Evolutionary conservation across 2,888 invertebrate genomes (phyloP), one percentile per base, ranked within the genome.

Genomic region (Parelbella ahira): DNA sequence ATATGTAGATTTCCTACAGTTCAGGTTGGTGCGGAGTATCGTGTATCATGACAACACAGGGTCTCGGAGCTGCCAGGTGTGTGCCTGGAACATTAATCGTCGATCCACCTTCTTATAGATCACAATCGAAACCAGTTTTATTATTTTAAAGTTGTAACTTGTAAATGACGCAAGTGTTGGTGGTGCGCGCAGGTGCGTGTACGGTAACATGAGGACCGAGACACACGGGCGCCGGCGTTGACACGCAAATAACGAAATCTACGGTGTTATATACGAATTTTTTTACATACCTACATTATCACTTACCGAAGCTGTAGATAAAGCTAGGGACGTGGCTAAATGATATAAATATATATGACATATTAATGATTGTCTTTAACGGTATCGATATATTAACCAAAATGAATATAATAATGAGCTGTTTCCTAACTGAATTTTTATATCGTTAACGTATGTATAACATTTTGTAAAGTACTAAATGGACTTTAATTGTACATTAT

Each of bases 51-150:
- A 58, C 74, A 67, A 68, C 73, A 67, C 69, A 71, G 72, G 74
- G 68, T 74, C 60, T 32, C 18, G 4, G 2, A 19, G 28, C 42
- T 62, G 76, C 82, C 84, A 84, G 82, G 83, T 83, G 83, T 60
- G 72, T 58, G 60, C 65, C 64, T 58, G 60, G 60, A 67, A 71
- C 74, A 82, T 82, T 79, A 81, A 80, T 81, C 78, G 75, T 76
- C 62, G 73, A 71, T 74, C 76, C 77, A 74, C 66, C 78, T 68
- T 72, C 74, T 77, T 78, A 73, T 77, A 80, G 84, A 86, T 87
- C 78, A 83, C 77, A 82, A 86, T 87, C 84, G 70, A 58, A 83
- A 86, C 86, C 79, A 63, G 86, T 87, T 87, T 79, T 78, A 80
- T 82, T 83, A 83, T 87, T 86, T 87, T 83, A 80, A 81, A 82